Evolutionary conservation across 1,140 invertebrate genomes (phyloP).

Genomic region (Scaptomyza pallida): DNA sequence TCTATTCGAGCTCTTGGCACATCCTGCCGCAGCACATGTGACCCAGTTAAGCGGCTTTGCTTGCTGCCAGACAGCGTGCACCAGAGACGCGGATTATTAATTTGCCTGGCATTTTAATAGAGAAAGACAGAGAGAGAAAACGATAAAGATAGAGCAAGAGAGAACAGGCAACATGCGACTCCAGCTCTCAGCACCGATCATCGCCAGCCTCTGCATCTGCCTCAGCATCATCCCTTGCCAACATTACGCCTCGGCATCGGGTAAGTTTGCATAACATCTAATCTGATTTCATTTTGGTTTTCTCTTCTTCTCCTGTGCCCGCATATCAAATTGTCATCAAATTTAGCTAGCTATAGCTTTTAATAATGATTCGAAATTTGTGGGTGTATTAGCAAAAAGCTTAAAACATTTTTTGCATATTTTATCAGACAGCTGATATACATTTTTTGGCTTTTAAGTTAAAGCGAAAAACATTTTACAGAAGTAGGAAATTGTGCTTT

Average conservation of each 20-base stretch:
- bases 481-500: too few relatives aligned
- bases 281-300: constrained; percentile 49
- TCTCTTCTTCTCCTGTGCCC: constrained; percentile 38
- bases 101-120: constrained; percentile 68
- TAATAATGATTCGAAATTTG: constrained; percentile 57
- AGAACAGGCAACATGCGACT: constrained; percentile 57
- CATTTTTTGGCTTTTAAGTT: background rate
- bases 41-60: constrained; percentile 68
- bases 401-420: constrained; percentile 38
- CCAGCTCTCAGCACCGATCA: constrained; percentile 49
- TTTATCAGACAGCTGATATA: constrained; percentile 17
- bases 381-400: background rate
- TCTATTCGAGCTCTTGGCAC: constrained; percentile 4
- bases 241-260: constrained; percentile 20
- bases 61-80: constrained; percentile 25
- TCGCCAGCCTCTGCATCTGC: constrained; percentile 6
- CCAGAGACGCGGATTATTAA: constrained; percentile 69
- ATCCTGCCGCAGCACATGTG: constrained; percentile 55
- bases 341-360: background rate
- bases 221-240: background rate
- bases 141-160: too few relatives aligned
- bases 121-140: constrained; percentile 2
- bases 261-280: constrained; percentile 62
- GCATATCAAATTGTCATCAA: constrained; percentile 59
- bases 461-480: background rate